Evolutionary conservation across 2,113 vertebrate species (phyloP), one percentile per base, ranked within the genome.

Genomic region (Seriola rivoliana): DNA sequence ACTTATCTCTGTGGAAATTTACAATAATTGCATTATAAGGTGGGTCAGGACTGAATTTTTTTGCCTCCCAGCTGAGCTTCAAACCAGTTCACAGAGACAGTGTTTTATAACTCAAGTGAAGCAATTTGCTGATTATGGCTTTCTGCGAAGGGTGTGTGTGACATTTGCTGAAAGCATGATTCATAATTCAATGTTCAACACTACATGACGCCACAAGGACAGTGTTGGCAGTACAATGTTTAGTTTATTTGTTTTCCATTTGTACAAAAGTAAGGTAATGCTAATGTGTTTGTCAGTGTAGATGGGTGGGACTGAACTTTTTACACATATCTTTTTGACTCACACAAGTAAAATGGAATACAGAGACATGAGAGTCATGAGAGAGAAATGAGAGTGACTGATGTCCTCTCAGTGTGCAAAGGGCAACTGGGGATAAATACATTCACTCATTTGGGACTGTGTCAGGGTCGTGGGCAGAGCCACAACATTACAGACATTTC

Each of bases 401-500:
- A 48, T 8, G 48, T 40, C 68, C 38, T 74, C 34, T 8, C 14
- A 58, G 36, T 21, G 11, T 57, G 44, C 32, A 58, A 68, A 74
- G 57, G 13, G 36, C 65, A 60, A 79, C 36, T 73, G 63, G 82
- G 82, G 86, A 78, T 48, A 75, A 34, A 2, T 36, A 54, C n/a
- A 54, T 73, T 65, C 21, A 68, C 73, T 59, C 59, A 66, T 59
- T 68, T 46, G 63, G 50, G 71, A 77, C 16, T 17, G 42, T 44
- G 54, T 75, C 25, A 58, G 54, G 69, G 16, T 76, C 44, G 86
- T 90, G 84, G 87, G 90, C 63, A 76, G 75, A 63, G 67, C 38
- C 29, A 50, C 85, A 83, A 86, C 92, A 92, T 91, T 88, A 70
- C 87, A 87, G 60, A 75, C 81, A 89, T 93, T 82, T 91, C 78